Percentiles rank a stretch among this genome's conserved stretches.
phyloP scores from a whole-genome alignment of 2,888 invertebrate genomes.

The Dolomedes plantarius region DNA sequence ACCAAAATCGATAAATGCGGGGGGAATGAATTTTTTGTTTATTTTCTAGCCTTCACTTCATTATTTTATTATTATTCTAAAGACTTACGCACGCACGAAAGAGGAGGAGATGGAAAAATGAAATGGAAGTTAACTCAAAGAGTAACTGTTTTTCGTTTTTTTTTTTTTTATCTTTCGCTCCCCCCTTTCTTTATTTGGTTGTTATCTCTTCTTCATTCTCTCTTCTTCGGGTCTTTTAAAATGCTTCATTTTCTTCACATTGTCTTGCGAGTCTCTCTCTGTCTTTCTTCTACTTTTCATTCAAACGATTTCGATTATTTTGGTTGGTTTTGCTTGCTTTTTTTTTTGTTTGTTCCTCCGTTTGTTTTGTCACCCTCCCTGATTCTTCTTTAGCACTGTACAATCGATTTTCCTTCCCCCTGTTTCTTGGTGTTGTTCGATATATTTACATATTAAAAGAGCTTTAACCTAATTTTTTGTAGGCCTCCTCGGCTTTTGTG shows the following conservation, averaged over 20 bases:
- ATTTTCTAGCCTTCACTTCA: constrained; percentile 56
- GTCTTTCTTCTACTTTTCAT: constrained; percentile 49
- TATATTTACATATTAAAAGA: constrained; percentile 71
- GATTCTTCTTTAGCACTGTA: constrained; percentile 13
- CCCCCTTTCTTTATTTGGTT: constrained; percentile 23
- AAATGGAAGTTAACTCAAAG: constrained; percentile 70
- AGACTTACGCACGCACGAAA: constrained; percentile 57
- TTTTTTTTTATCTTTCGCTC: neutral
- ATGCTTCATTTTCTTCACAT: constrained; percentile 67
- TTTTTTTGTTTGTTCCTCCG: constrained; percentile 25
- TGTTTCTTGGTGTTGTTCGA: constrained; percentile 55
- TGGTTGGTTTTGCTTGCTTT: constrained; percentile 35
- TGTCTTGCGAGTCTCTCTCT: constrained; percentile 20
- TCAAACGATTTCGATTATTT: constrained; percentile 69
- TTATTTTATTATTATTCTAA: constrained; percentile 69
- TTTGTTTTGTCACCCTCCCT: constrained; percentile 16
- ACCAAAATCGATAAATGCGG: constrained; percentile 64
- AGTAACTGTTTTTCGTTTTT: constrained; percentile 59
- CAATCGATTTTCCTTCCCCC: constrained; percentile 65
- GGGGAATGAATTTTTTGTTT: constrained; percentile 50
- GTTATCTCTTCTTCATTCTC: constrained; percentile 22
- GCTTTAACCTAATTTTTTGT: constrained; percentile 68
- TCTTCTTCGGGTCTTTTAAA: constrained; percentile 58
- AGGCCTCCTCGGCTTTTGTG: constrained; percentile 39
- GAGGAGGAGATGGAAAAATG: constrained; percentile 52